Evolutionary conservation across 2,797 vertebrate species (phyloP).

Genomic region (Petrocephalus schoutedeni): DNA sequence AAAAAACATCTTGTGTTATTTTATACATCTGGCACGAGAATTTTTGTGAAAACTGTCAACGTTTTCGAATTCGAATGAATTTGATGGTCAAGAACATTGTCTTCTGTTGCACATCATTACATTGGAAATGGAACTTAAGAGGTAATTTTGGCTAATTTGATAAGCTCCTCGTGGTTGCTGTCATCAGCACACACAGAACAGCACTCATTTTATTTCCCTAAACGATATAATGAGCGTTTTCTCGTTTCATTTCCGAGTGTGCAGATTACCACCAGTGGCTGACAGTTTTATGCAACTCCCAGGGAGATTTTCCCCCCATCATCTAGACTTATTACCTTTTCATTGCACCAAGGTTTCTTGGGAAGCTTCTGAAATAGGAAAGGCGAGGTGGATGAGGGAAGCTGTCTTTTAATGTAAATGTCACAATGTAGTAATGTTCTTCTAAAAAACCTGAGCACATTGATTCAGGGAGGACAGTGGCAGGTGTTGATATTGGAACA

Average conservation of each 20-base stretch:
- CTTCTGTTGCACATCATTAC: neutral
- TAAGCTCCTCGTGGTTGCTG: neutral
- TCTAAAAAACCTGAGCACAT: neutral
- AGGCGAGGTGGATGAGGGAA: neutral
- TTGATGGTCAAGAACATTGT: neutral
- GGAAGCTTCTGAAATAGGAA: constrained; percentile 4
- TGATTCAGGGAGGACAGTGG: neutral
- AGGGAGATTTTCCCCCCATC: neutral
- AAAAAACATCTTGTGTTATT: neutral
- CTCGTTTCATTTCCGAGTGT: neutral
- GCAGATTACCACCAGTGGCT: neutral
- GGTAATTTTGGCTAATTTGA: neutral
- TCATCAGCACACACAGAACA: neutral
- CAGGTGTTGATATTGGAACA: constrained; percentile 4
- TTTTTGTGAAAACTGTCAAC: neutral
- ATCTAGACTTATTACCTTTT: constrained; percentile 8
- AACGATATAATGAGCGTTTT: constrained; percentile 1
- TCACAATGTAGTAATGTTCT: neutral
- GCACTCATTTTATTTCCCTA: neutral
- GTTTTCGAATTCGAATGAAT: neutral
- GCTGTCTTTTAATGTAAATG: constrained; percentile 6
- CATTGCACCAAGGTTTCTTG: constrained; percentile 8
- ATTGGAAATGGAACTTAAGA: neutral
- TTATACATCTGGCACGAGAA: neutral
- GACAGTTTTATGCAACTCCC: neutral